These are phyloP conservation scores for Athripsodes cinereus DNA, from an alignment of 2,888 invertebrate species.

Conservation along the genomic window DNA sequence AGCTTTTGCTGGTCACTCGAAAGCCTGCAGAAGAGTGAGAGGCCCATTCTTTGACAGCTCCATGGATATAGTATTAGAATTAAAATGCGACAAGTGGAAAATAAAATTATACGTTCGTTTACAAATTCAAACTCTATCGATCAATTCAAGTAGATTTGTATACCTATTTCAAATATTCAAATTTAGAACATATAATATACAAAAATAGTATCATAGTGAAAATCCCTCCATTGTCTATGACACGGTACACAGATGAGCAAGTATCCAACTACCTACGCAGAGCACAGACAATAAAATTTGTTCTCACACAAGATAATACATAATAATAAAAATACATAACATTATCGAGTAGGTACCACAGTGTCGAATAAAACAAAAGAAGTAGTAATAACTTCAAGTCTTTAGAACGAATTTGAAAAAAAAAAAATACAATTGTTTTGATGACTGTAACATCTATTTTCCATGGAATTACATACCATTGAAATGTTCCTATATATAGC, in stretches of 20 bases:
- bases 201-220: background rate
- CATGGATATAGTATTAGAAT: no score
- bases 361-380: background rate
- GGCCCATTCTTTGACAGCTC: no score
- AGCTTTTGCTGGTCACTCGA: no score
- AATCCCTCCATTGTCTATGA: background rate
- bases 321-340: background rate
- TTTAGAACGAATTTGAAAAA: background rate
- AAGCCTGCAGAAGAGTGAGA: no score
- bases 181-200: no score
- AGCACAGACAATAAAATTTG: background rate
- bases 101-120: no score
- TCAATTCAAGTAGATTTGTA: no score
- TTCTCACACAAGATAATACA: background rate
- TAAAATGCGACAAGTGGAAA: no score
- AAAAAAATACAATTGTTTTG: background rate
- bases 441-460: background rate
- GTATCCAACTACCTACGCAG: background rate
- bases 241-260: background rate
- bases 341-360: no score
- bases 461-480: background rate
- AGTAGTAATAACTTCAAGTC: background rate
- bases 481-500: no score
- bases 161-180: no score
- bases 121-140: no score